Evolutionary conservation across 2,888 invertebrate species (phyloP), one percentile per base, ranked within the genome.

Genomic region (Andrena trimmerana): DNA sequence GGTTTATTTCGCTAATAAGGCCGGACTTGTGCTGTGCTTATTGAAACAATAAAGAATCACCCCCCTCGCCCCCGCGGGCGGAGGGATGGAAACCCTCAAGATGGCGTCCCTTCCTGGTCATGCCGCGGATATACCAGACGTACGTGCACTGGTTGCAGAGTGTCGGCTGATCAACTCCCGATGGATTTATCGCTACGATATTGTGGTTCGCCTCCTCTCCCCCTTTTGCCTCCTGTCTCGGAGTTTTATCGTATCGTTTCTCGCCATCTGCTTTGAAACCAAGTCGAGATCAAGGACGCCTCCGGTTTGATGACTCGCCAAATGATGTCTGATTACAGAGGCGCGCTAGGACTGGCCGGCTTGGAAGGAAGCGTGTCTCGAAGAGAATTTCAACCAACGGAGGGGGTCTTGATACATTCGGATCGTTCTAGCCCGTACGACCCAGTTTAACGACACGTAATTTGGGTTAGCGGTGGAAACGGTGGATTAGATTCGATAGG

Each of bases 1-100:
- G 93, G 92, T 94, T 94, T 94, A 94, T 94, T 93, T 93, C 94
- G 92, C 92, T 94, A 94, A 94, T 94, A 94, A 94, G 94, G 91
- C 93, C 91, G 93, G 93, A 92, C 93, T 90, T 80, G 90, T 91
- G 90, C 91, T 79, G 90, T 90, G 93, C 93, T 93, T 94, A 94
- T 94, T 94, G 94, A 93, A 94, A 94, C 94, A 93, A 94, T 94
- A 94, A 94, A 94, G 94, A 94, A 94, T 93, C 91, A 91, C 89
- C 88, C 88, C 42, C 81, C 74, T 20, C 8, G 24, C 20, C 54
- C 20, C 54, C 20, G n/a, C 54, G 63, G 86, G 74, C 69, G 81
- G 83, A 72, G 78, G 83, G 78, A 65, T 42, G 83, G 72, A 83
- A 82, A 87, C 85, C 88, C 91, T 89, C 90, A 91, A 90, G 90